phyloP scores from a whole-genome alignment of 1,140 invertebrate genomes.

The Physella acuta region DNA sequence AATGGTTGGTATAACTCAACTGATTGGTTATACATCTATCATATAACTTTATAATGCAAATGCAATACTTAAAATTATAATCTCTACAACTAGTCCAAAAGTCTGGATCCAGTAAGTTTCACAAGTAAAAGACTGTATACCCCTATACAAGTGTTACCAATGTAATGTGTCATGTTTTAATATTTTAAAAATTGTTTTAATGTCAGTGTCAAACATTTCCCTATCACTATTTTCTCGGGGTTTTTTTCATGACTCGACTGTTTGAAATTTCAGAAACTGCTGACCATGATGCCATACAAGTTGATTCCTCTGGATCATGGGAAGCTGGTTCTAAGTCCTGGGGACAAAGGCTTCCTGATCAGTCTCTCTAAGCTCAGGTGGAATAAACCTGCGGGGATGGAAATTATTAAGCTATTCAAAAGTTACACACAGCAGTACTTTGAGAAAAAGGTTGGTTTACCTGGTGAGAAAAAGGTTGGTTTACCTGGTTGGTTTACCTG shows the following conservation, averaged over 20 bases:
- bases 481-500: background rate
- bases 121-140: background rate
- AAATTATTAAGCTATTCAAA: constrained; percentile 2
- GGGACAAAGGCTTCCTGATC: constrained; percentile 1
- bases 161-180: too few species aligned
- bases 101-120: background rate
- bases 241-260: background rate
- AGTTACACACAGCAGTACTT: background rate
- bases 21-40: too few species aligned
- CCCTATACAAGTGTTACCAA: background rate
- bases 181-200: too few species aligned
- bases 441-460: background rate
- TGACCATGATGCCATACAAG: constrained; percentile 7
- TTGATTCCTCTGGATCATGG: background rate
- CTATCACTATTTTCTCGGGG: background rate
- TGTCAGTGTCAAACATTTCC: background rate
- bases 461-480: background rate
- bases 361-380: background rate
- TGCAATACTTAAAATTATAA: too few species aligned
- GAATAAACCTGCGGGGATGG: background rate
- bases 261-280: background rate
- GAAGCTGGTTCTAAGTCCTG: background rate
- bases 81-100: background rate
- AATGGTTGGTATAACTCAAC: too few species aligned
- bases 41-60: too few species aligned